Evolutionary conservation across 2,113 vertebrate genomes (phyloP).

Genomic region (Uria aalge): DNA sequence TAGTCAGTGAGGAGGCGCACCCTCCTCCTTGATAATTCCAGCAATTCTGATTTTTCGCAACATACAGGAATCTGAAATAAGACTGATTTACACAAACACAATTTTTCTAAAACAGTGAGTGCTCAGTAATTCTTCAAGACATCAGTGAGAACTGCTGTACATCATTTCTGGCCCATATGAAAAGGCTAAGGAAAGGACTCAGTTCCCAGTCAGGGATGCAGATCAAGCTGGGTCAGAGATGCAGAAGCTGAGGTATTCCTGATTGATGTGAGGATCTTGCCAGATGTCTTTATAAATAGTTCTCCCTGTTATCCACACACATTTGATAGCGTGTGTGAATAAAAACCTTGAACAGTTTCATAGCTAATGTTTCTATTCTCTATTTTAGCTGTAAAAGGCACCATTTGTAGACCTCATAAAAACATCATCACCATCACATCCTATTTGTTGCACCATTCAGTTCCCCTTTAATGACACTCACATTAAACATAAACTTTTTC

Average conservation of each 20-base stretch:
- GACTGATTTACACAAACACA: neutral
- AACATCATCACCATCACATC: neutral
- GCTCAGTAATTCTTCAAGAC: neutral
- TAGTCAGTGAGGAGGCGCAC: neutral
- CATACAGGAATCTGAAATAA: neutral
- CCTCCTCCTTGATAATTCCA: neutral
- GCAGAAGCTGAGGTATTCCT: neutral
- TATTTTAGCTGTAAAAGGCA: neutral
- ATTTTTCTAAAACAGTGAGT: neutral
- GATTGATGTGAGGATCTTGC: neutral
- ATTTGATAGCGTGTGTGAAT: neutral
- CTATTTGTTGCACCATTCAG: neutral
- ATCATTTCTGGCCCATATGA: neutral
- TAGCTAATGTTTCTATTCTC: neutral
- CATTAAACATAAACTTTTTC: neutral
- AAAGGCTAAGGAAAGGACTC: neutral
- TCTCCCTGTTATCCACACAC: neutral
- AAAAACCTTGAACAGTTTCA: neutral
- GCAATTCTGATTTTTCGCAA: neutral
- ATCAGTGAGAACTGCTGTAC: neutral
- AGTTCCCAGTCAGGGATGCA: neutral
- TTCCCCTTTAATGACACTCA: neutral
- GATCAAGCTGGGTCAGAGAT: neutral
- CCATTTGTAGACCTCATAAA: neutral
- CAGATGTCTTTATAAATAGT: neutral